phyloP scores from a whole-genome alignment of 2,797 vertebrate genomes.

The Furcifer pardalis region DNA sequence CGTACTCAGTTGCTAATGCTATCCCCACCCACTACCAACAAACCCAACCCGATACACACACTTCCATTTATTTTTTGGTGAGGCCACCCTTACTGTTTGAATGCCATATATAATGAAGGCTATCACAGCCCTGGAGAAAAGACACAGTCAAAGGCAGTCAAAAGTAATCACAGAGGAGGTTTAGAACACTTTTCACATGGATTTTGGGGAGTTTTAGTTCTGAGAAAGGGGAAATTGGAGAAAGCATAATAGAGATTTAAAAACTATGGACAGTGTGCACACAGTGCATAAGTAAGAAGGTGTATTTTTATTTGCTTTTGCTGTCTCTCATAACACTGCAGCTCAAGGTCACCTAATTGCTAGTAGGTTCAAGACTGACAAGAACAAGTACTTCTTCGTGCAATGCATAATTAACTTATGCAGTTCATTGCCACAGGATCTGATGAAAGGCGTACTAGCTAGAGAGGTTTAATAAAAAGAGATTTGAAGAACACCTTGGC shows the following conservation, averaged over 20 bases:
- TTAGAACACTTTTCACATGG: neutral
- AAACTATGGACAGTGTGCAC: neutral
- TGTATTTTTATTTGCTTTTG: neutral
- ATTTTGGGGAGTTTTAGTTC: neutral
- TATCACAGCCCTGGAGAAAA: neutral
- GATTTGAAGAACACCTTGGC: neutral
- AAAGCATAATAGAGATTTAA: neutral
- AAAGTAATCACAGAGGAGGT: too few species aligned
- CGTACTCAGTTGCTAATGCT: neutral
- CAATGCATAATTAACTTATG: neutral
- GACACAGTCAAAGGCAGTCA: too few species aligned
- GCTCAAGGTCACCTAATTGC: neutral
- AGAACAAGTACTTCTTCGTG: neutral
- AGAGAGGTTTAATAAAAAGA: neutral
- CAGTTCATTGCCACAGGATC: neutral
- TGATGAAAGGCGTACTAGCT: neutral
- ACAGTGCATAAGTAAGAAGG: neutral
- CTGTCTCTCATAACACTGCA: neutral
- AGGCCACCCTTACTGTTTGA: neutral
- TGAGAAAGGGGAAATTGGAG: neutral
- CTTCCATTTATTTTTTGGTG: neutral
- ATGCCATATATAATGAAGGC: neutral
- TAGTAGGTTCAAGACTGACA: neutral
- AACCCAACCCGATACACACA: too few species aligned
- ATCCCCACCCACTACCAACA: neutral